phyloP scores from a whole-genome alignment of 2,113 vertebrate species.

The Ibidorhyncha struthersii region DNA sequence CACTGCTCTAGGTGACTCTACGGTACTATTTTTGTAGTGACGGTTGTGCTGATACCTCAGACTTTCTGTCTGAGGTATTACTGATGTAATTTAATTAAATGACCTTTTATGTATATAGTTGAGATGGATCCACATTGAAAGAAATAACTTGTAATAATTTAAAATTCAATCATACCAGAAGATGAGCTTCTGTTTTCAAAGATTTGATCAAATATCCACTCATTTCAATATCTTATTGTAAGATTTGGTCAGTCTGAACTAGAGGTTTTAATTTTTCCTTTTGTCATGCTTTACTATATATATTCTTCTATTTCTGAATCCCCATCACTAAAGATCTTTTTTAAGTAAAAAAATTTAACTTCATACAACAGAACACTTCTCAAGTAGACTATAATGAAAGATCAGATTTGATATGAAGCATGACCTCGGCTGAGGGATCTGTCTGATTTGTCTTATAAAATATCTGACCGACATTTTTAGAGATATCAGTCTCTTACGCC shows the following conservation, averaged over 20 bases:
- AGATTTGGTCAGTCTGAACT: background rate
- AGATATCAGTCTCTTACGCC: background rate
- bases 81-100: background rate
- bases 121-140: background rate
- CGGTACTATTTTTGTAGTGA: background rate
- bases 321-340: background rate
- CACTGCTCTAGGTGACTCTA: background rate
- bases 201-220: background rate
- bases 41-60: background rate
- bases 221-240: background rate
- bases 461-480: background rate
- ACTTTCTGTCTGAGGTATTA: background rate
- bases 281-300: background rate
- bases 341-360: background rate
- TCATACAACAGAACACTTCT: background rate
- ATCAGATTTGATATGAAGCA: background rate
- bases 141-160: background rate
- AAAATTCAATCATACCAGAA: background rate
- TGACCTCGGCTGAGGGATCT: background rate
- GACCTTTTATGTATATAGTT: background rate
- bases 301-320: background rate
- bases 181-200: background rate
- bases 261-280: background rate
- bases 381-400: background rate
- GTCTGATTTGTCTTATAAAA: background rate